Base-by-base conservation (phyloP, 1,140 invertebrate genomes). In the Thaumetopoea pityocampa region DNA sequence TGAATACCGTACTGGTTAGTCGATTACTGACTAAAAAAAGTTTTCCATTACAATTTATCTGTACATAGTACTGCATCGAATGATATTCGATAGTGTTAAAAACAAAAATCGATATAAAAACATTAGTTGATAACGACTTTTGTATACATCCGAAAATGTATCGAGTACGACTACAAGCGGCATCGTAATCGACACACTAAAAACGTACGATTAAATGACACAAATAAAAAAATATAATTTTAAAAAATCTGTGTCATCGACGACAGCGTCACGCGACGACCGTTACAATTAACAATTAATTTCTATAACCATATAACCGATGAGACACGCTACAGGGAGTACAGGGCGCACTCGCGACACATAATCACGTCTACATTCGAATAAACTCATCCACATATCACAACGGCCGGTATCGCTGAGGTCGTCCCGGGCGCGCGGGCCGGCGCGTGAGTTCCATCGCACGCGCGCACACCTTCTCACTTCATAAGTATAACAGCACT, bases 361-460 rank as follows among this genome's bases (percentile, higher is more conserved):
- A 55, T 60, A 54, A 47, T 65, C 48, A 64, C 68, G 56, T 51
- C 67, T 72, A 72, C 62, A 65, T 70, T 68, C 60, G 56, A 68
- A 63, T 59, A 49, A 42, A 57, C 34, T 49, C 46, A 34, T 45
- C 32, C 37, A 51, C 56, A 32, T 34, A 32, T 60, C 47, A 63
- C 51, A 76, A 76, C 71, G 71, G 72, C 67, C 66, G 19, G 63
- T 66, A 44, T 65, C 65, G 70, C 65, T 49, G 48, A 46, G 16
- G 34, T 46, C 37, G 45, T 12, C 27, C 35, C 47, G 52, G 36
- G 57, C n/a, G n/a, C n/a, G n/a, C n/a, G n/a, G n/a, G n/a, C n/a
- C n/a, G n/a, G n/a, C n/a, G n/a, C n/a, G n/a, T n/a, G n/a, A n/a
- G n/a, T n/a, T n/a, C n/a, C n/a, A n/a, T n/a, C n/a, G n/a, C 29